phyloP scores from a whole-genome alignment of 2,113 vertebrate genomes.

The Pelecanus crispus region DNA sequence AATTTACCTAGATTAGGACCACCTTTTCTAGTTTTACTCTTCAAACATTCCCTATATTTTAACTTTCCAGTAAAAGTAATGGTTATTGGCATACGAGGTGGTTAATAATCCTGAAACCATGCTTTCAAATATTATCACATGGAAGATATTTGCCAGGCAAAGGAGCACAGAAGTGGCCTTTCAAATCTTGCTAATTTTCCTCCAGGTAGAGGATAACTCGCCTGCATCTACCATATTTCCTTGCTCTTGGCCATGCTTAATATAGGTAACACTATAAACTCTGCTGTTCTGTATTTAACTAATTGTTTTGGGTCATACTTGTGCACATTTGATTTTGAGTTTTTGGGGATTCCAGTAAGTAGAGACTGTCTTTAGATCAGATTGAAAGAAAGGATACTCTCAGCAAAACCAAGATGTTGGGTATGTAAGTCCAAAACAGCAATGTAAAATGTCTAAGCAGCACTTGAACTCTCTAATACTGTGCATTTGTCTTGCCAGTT shows the following conservation, averaged over 20 bases:
- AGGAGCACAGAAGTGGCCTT: not conserved
- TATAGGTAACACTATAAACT: not conserved
- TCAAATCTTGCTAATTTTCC: not conserved
- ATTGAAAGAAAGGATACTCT: not conserved
- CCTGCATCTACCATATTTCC: not conserved
- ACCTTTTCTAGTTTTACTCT: constrained; percentile 41
- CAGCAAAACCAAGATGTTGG: not conserved
- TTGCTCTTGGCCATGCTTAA: not conserved
- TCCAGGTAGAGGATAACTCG: not conserved
- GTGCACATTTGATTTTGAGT: not conserved
- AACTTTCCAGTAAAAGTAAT: constrained; percentile 10
- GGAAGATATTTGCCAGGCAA: not conserved
- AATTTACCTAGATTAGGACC: constrained; percentile 49
- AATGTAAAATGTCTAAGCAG: not conserved
- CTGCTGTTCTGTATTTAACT: not conserved
- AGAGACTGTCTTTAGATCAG: not conserved
- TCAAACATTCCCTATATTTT: constrained; percentile 30
- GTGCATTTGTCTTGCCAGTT: not conserved
- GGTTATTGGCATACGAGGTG: not conserved
- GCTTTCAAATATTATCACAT: not conserved
- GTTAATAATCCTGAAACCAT: constrained; percentile 5
- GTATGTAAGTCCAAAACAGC: not conserved
- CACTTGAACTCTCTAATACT: not conserved
- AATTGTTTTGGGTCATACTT: not conserved
- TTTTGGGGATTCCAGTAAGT: not conserved